A percentile compares a stretch with the other conserved stretches of the same genome.
These are phyloP conservation scores for Macrotrachela quadricornifera DNA, from an alignment of 1,140 invertebrate genomes.

Conservation along the genomic window DNA sequence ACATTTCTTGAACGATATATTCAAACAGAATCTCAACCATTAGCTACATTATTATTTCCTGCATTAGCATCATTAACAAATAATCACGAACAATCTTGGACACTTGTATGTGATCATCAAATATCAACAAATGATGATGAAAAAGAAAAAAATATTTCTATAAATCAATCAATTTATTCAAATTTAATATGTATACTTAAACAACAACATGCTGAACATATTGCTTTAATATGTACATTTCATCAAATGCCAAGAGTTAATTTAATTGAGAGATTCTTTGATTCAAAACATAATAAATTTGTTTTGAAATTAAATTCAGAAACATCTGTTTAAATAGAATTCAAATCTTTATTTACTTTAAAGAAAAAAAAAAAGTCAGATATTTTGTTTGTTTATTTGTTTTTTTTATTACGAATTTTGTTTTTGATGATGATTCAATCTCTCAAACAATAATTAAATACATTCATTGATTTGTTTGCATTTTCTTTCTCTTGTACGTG, in stretches of 20 bases:
- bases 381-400: too few relatives aligned
- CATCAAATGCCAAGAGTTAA: conserved; percentile 6
- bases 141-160: too few relatives aligned
- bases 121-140: too few relatives aligned
- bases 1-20: conserved; percentile 55
- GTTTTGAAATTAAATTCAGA: conserved; percentile 77
- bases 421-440: too few relatives aligned
- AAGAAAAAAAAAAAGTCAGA: too few relatives aligned
- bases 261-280: conserved; percentile 73
- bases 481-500: too few relatives aligned
- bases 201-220: neutral
- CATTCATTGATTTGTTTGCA: too few relatives aligned
- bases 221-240: conserved; percentile 5
- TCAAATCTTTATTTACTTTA: too few relatives aligned
- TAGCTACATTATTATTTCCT: conserved; percentile 16
- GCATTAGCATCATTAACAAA: neutral
- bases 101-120: conserved; percentile 60
- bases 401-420: too few relatives aligned
- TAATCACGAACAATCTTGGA: conserved; percentile 39
- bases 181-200: conserved; percentile 8
- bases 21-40: conserved; percentile 39
- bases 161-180: too few relatives aligned
- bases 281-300: conserved; percentile 85
- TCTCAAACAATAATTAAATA: too few relatives aligned
- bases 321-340: conserved; percentile 64